Percentiles rank a stretch among this genome's conserved stretches.
Evolutionary conservation across 1,140 invertebrate species (phyloP).

Genomic region (Saxidomus purpurata): DNA sequence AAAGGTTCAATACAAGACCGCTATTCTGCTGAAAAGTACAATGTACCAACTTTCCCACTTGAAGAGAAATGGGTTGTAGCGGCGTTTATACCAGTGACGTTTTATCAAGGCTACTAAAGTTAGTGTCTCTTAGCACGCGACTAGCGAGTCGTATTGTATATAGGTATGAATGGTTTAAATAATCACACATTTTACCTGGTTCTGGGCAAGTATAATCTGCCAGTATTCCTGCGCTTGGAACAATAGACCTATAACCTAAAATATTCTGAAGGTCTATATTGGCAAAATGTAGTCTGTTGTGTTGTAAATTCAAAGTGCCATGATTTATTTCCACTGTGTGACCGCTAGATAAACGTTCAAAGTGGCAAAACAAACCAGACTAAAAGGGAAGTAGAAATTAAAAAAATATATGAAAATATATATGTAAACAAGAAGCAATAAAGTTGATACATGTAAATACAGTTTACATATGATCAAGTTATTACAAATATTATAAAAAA

Average conservation of each 20-base stretch:
- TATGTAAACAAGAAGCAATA: background rate
- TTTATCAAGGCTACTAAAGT: no score
- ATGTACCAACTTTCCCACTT: no score
- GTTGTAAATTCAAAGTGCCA: constrained; percentile 62
- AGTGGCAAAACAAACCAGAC: constrained; percentile 67
- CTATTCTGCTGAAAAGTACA: no score
- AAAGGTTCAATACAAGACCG: no score
- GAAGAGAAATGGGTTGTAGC: no score
- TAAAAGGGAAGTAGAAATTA: background rate
- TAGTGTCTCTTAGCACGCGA: no score
- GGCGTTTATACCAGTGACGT: no score
- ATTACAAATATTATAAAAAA: no score
- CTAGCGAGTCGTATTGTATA: no score
- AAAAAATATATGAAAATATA: background rate
- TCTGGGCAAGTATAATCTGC: constrained; percentile 75
- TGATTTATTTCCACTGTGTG: constrained; percentile 66
- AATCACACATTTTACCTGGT: constrained; percentile 68
- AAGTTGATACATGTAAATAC: no score
- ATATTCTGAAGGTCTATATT: constrained; percentile 74
- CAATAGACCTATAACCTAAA: constrained; percentile 69
- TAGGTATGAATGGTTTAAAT: background rate
- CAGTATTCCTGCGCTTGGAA: constrained; percentile 71
- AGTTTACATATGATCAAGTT: no score
- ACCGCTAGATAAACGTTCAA: constrained; percentile 73
- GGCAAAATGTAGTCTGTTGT: constrained; percentile 73